A percentile compares a stretch with the other conserved stretches of the same genome.
Evolutionary conservation across 2,888 invertebrate species (phyloP).

Genomic region (Reticulitermes lucifugus): DNA sequence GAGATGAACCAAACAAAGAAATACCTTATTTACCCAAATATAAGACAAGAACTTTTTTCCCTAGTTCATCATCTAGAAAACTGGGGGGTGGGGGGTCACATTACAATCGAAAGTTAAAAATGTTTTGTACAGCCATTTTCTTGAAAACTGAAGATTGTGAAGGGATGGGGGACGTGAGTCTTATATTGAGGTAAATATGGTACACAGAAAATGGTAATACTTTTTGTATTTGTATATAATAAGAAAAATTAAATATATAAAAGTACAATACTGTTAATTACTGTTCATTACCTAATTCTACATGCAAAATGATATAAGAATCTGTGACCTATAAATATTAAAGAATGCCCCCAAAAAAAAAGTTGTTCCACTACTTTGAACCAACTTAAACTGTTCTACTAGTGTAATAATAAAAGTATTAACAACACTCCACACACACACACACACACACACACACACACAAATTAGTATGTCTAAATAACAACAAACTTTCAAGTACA

Average conservation of each 20-base stretch:
- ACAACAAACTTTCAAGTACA: neutral
- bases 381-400: neutral
- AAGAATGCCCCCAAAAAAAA: constrained; percentile 13
- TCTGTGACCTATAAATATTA: neutral
- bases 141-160: no score
- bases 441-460: neutral
- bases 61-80: no score
- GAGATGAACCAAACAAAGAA: neutral
- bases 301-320: neutral
- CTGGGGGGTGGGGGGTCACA: no score
- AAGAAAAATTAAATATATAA: constrained; percentile 1
- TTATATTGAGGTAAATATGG: no score
- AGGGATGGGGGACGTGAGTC: no score
- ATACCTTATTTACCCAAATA: neutral
- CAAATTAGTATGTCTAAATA: neutral
- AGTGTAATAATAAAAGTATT: neutral
- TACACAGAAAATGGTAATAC: constrained; percentile 5
- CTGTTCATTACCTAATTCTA: neutral
- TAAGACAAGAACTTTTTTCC: no score
- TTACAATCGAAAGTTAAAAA: no score
- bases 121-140: no score
- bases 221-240: neutral
- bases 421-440: neutral
- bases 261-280: constrained; percentile 34
- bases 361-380: constrained; percentile 8